These are phyloP conservation scores for Diabrotica balteata DNA, from an alignment of 2,888 invertebrate species.

Conservation along the genomic window DNA sequence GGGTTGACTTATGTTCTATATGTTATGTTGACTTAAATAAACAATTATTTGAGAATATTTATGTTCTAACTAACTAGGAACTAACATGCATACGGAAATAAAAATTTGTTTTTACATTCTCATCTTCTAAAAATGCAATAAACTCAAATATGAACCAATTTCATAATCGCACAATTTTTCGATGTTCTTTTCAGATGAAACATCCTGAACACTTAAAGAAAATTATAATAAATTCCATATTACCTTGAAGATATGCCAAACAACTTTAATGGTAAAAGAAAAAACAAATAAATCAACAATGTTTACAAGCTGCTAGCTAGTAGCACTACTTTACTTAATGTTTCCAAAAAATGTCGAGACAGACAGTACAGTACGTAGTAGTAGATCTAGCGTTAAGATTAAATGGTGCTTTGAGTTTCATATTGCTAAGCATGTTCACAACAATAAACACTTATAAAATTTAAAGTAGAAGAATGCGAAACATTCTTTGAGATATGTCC, in stretches of 20 bases:
- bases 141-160: no score
- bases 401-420: constrained; percentile 31
- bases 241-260: background rate
- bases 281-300: constrained; percentile 29
- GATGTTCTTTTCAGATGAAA: no score
- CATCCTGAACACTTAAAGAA: no score
- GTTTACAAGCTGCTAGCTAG: constrained; percentile 26
- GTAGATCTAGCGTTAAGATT: constrained; percentile 25
- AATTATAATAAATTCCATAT: no score
- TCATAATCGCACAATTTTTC: no score
- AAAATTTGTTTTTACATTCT: no score
- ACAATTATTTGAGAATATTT: no score
- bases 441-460: constrained; percentile 40
- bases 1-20: no score
- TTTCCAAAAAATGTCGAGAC: constrained; percentile 17
- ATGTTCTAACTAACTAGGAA: no score
- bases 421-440: constrained; percentile 45
- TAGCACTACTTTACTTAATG: constrained; percentile 24
- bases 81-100: no score
- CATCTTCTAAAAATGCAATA: no score
- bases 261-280: constrained; percentile 1
- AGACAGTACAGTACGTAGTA: constrained; percentile 19
- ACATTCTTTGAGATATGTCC: constrained; percentile 24
- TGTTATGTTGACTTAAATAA: no score
- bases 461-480: constrained; percentile 21